A percentile compares a stretch with the other conserved stretches of the same genome.
These are phyloP conservation scores for Hippocampus kuda DNA, from an alignment of 2,797 vertebrate species.

Conservation along the genomic window DNA sequence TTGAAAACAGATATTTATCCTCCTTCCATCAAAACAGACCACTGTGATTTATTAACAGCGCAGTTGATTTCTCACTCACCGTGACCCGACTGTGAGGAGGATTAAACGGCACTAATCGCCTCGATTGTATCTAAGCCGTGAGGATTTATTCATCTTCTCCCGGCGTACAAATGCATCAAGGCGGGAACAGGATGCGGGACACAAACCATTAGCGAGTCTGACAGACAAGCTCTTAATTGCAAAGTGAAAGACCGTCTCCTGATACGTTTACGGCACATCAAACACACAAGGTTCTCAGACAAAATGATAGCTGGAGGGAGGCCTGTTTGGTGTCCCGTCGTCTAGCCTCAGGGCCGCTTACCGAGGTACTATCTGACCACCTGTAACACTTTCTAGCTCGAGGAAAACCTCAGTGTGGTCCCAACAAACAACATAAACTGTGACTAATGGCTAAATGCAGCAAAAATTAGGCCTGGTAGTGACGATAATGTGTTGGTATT, in stretches of 20 bases:
- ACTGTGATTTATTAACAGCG: constrained; percentile 3
- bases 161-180: constrained; percentile 3
- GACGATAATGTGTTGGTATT: no score
- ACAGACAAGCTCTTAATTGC: constrained; percentile 59
- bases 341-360: no score
- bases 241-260: constrained; percentile 41
- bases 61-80: constrained; percentile 1
- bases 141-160: constrained; percentile 29
- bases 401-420: no score
- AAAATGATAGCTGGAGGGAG: constrained; percentile 28
- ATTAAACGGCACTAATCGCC: constrained; percentile 21
- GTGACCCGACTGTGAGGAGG: constrained; percentile 15
- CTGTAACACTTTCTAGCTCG: no score
- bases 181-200: not conserved
- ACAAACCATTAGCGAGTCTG: constrained; percentile 36
- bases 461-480: no score
- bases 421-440: no score
- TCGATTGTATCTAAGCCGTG: constrained; percentile 28
- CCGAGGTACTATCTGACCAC: no score
- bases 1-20: no score
- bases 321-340: not conserved
- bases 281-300: constrained; percentile 31
- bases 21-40: not conserved
- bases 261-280: constrained; percentile 1
- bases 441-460: no score